Conservation (phyloP, 2,113 vertebrate species). For the Cottus gobio region DNA sequence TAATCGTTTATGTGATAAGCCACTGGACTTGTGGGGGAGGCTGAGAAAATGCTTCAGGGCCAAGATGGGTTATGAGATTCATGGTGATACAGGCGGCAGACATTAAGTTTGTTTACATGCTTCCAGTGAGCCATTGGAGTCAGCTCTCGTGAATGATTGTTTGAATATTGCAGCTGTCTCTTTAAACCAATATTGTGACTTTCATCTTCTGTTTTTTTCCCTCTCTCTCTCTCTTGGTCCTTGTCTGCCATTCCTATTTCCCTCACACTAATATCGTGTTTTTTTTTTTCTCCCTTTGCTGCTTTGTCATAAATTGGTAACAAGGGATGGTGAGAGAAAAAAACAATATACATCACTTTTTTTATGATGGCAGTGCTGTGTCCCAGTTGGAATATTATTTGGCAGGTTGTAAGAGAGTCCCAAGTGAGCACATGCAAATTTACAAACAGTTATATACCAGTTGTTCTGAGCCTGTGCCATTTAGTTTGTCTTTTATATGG, state of each 20-base stretch:
- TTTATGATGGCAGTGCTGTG: conserved; percentile 44
- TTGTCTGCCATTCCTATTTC: conserved; percentile 52
- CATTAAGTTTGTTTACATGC: conserved; percentile 70
- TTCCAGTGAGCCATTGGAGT: conserved; percentile 48
- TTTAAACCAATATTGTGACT: conserved; percentile 65
- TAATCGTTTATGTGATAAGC: conserved; percentile 78
- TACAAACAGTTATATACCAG: conserved; percentile 58
- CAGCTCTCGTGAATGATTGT: conserved; percentile 57
- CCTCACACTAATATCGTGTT: conserved; percentile 35
- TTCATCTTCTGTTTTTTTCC: neutral
- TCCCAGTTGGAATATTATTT: conserved; percentile 67
- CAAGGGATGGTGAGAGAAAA: conserved; percentile 57
- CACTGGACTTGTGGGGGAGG: conserved; percentile 63
- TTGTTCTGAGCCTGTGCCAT: conserved; percentile 51
- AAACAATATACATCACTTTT: conserved; percentile 62
- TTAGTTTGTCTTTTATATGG: conserved; percentile 53
- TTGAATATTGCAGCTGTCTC: conserved; percentile 65
- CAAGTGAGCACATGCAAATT: conserved; percentile 72
- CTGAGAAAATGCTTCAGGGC: conserved; percentile 55
- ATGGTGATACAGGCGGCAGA: conserved; percentile 61
- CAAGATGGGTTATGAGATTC: conserved; percentile 65
- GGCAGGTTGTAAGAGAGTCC: conserved; percentile 60
- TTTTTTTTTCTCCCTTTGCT: conserved; percentile 22
- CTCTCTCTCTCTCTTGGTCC: conserved; percentile 5
- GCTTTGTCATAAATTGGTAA: conserved; percentile 65